These are phyloP conservation scores for Cebus imitator DNA, from an alignment of 2,113 vertebrate genomes.

Conservation along the genomic window DNA sequence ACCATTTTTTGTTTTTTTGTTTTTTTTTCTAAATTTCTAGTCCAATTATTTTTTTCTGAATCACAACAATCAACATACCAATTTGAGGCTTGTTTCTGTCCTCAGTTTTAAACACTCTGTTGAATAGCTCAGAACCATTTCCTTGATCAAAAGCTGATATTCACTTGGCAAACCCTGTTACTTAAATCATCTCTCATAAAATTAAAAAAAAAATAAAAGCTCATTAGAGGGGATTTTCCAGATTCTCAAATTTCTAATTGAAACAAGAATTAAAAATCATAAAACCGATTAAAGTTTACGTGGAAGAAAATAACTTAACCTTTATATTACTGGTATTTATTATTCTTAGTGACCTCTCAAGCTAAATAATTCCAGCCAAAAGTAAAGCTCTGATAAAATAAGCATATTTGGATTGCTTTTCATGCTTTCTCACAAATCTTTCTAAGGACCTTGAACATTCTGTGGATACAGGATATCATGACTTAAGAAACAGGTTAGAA, in stretches of 20 bases:
- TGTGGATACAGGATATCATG: not conserved
- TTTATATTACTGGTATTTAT: conserved; percentile 33
- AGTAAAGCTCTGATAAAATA: not conserved
- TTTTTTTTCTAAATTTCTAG: not conserved
- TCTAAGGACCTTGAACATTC: not conserved
- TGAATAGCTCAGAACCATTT: not conserved
- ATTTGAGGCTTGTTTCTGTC: not conserved
- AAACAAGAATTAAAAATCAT: conserved; percentile 57
- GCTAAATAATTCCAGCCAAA: not conserved
- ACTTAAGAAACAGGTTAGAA: not conserved
- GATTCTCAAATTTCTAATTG: conserved; percentile 59
- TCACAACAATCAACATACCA: not conserved
- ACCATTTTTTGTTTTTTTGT: not conserved
- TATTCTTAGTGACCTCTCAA: not conserved
- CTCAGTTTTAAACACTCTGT: conserved; percentile 23
- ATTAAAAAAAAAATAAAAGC: not conserved
- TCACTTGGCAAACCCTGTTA: not conserved
- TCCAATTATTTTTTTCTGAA: not conserved
- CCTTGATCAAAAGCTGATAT: not conserved
- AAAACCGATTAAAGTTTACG: conserved; percentile 48
- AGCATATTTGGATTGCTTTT: not conserved
- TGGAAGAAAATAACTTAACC: conserved; percentile 37
- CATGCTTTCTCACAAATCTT: conserved; percentile 27
- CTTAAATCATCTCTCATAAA: not conserved
- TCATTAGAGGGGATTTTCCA: conserved; percentile 27